Evolutionary conservation across 2,888 invertebrate species (phyloP), one percentile per base, ranked within the genome.

Genomic region (Taphrorychus bicolor): DNA sequence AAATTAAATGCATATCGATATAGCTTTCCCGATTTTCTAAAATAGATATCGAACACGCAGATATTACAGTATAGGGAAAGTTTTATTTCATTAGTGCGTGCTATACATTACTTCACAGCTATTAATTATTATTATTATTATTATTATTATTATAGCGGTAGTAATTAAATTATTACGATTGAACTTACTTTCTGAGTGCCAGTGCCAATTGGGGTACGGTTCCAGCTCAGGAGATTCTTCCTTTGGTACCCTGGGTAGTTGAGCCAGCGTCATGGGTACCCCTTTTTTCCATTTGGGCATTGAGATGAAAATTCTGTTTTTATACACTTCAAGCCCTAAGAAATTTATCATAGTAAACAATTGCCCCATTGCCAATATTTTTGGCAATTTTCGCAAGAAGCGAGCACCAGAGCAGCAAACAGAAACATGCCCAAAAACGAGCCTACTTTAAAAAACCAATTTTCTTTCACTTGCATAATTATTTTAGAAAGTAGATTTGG

Each of bases 161-260:
- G n/a, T 32, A 32, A 32, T 3, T 2, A 32, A 32, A 7, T 32
- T 32, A 11, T 9, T 32, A 32, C 11, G 32, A 32, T 49, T 5
- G 3, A 22, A 66, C 81, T 79, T 76, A 89, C 89, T 85, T 76
- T 77, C 71, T 70, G 81, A 83, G 78, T 91, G 89, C 84, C 86
- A 90, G 7, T 82, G 83, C 93, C 93, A 93, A 74, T 86, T 85
- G 0, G 93, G 93, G 80, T 93, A 94, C 0, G 93, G 93, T 23
- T 81, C 84, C 14, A 94, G 82, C 5, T 84, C 83, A 0, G 93
- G 93, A 32, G 86, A 86, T 24, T 69, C 77, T 66, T 80, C 82
- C 3, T 83, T 85, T 0, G 90, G 87, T 0, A 84, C 82, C 61
- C 86, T 85, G 0, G 90, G 86, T 0, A 93, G 79, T 0, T 89